Evolutionary conservation across 2,888 invertebrate genomes (phyloP).

Genomic region (Andrena bucephala): DNA sequence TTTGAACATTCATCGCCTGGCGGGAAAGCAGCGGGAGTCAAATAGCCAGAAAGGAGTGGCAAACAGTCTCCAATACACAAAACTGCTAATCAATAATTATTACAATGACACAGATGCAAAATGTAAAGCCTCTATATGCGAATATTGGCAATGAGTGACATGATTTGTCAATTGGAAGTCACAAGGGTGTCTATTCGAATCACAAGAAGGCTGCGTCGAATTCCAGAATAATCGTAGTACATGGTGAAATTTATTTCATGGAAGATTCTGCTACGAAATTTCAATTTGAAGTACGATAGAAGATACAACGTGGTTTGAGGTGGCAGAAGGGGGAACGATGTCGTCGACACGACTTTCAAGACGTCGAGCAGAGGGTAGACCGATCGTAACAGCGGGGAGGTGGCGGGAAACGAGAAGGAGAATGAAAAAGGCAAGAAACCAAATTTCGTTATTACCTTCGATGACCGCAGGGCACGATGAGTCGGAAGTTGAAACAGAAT

Average conservation of each 20-base stretch:
- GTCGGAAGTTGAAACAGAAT: constrained; percentile 46
- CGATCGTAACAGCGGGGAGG: constrained; percentile 44
- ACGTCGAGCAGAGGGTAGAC: constrained; percentile 50
- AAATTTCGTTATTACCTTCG: constrained; percentile 67
- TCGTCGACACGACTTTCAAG: constrained; percentile 63
- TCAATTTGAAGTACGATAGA: constrained; percentile 64
- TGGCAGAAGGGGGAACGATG: constrained; percentile 4
- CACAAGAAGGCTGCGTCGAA: background rate
- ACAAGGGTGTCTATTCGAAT: background rate
- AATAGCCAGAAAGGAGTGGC: too few species aligned
- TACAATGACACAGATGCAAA: too few species aligned
- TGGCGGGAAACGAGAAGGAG: constrained; percentile 24
- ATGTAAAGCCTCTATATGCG: too few species aligned
- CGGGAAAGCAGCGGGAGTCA: too few species aligned
- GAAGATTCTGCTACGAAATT: constrained; percentile 13
- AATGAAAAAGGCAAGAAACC: constrained; percentile 56
- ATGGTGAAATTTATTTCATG: background rate
- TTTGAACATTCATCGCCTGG: too few species aligned
- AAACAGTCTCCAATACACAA: too few species aligned
- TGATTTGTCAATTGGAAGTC: background rate
- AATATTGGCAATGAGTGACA: too few species aligned
- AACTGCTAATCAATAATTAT: too few species aligned
- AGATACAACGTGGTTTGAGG: constrained; percentile 20
- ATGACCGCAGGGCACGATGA: constrained; percentile 58
- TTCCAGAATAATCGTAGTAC: background rate